Base-by-base conservation (phyloP, 2,888 invertebrate genomes). In the Lepeophtheirus nordmannii region DNA sequence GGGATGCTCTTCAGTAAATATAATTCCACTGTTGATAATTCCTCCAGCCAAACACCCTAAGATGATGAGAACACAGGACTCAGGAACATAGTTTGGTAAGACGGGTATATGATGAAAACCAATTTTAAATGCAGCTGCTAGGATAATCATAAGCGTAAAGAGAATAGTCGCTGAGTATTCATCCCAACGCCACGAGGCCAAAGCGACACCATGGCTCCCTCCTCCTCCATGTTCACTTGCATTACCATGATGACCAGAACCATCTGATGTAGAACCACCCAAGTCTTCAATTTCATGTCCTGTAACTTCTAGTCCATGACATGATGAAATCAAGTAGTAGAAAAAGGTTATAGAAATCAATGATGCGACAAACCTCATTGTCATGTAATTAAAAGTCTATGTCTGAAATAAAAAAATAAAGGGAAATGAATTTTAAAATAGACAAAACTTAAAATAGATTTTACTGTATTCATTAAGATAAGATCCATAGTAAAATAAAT, bases 1-100 rank as follows among this genome's bases (percentile, higher is more conserved):
- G 22, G 37, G 66, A 22, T 60, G 23, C 7, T 8, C 14, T 22
- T 59, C 53, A n/a, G 14, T 14, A 46, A 46, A 46, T 14, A 17
- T 46, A 17, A 8, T 3, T 14, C n/a, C 17, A n/a, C 14, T 22
- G 57, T 64, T 14, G 22, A 64, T 46, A 23, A 64, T 30, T n/a
- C 17, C 14, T 23, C 53, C 64, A 10, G 30, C 64, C 1, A 64
- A 2, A 10, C 41, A 46, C 12, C 64, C 64, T 7, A 64, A 14
- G 10, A 64, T 53, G 53, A 64, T 64, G 17, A 64, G 57, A n/a
- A 64, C 57, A 57, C 66, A 66, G n/a, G 66, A 66, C 41, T 66
- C 66, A 1, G 66, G 66, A 40, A 66, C 38, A 20, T 39, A 58
- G 10, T 46, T 22, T 41, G 63, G 22, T 10, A 63, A 14, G 20